A percentile compares a stretch with the other conserved stretches of the same genome.
Evolutionary conservation across 2,113 vertebrate species (phyloP).

Genomic region (Colius striatus): DNA sequence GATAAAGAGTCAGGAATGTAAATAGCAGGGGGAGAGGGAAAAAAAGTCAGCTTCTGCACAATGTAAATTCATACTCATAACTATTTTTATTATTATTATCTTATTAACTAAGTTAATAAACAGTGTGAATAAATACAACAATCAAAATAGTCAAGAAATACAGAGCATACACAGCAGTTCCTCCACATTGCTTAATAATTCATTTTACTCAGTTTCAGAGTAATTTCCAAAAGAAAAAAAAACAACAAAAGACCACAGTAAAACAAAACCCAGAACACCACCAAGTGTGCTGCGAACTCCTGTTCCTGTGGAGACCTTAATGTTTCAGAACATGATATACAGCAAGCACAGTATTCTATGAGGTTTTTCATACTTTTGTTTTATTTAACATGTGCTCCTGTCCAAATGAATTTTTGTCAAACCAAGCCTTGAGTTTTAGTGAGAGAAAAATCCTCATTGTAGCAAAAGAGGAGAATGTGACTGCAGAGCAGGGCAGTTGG

Average conservation of each 20-base stretch:
- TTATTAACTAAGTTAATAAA: background rate
- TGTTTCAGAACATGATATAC: slow-evolving; percentile 19
- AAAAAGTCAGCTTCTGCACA: background rate
- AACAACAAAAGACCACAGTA: background rate
- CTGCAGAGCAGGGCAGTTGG: background rate
- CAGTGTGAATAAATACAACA: background rate
- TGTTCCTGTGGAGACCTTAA: slow-evolving; percentile 32
- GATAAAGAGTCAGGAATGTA: background rate
- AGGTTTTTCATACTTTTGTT: slow-evolving; percentile 10
- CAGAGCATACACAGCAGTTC: background rate
- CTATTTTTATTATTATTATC: background rate
- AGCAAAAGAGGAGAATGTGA: background rate
- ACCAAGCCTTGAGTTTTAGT: background rate
- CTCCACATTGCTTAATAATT: slow-evolving; percentile 51
- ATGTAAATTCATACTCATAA: background rate
- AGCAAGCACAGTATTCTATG: background rate
- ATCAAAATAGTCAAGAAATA: background rate
- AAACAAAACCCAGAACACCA: background rate
- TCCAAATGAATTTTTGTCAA: slow-evolving; percentile 13
- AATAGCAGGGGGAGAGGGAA: background rate
- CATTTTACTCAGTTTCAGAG: slow-evolving; percentile 31
- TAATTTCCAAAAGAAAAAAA: slow-evolving; percentile 55
- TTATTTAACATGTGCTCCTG: slow-evolving; percentile 39
- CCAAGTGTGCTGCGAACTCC: background rate
- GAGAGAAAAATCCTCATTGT: background rate